A percentile compares a stretch with the other conserved stretches of the same genome.
Conservation (phyloP, 2,113 vertebrate genomes). For the Cathartes aura region DNA sequence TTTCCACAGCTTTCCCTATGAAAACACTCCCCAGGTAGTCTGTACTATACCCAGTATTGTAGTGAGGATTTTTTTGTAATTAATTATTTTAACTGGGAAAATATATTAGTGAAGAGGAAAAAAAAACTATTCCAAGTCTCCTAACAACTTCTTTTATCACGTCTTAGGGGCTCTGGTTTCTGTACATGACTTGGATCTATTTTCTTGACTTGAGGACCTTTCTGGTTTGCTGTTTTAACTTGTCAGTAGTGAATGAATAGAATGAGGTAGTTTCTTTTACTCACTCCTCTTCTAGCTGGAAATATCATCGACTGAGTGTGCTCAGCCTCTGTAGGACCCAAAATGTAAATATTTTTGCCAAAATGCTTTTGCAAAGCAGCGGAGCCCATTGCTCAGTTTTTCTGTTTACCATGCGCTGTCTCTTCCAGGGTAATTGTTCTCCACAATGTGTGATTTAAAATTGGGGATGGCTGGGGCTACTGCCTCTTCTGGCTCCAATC, state of each 20-base stretch:
- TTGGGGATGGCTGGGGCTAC: neutral
- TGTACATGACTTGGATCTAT: neutral
- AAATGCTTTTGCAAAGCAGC: neutral
- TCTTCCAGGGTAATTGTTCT: neutral
- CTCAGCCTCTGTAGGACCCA: neutral
- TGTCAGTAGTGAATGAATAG: neutral
- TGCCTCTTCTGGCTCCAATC: neutral
- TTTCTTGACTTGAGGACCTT: neutral
- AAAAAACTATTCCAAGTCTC: neutral
- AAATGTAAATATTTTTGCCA: neutral
- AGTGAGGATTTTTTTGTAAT: neutral
- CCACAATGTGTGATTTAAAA: neutral
- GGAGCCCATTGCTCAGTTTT: rapidly evolving
- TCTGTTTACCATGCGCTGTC: neutral
- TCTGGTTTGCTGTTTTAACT: neutral
- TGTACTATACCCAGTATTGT: neutral
- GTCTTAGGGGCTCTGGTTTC: neutral
- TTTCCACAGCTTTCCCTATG: neutral
- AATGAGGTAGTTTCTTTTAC: neutral
- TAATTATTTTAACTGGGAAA: neutral
- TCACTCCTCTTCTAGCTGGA: neutral
- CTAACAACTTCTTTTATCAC: neutral
- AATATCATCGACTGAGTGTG: neutral
- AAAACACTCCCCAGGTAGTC: neutral
- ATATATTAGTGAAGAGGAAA: neutral